These are phyloP conservation scores for Rhimphoctona megacephalus DNA, from an alignment of 2,888 invertebrate species.

Conservation along the genomic window DNA sequence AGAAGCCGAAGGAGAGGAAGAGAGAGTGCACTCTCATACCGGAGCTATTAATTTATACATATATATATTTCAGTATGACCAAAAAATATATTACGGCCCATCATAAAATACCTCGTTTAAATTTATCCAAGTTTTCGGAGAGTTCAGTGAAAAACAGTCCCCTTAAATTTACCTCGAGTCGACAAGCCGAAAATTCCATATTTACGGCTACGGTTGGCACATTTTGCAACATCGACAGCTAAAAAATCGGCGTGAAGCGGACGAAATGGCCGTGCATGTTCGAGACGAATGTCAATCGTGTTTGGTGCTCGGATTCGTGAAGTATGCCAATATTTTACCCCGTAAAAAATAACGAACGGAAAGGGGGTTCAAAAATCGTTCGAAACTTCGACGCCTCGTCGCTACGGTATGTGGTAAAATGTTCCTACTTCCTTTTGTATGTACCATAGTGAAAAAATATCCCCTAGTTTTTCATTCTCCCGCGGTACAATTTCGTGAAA, in stretches of 20 bases:
- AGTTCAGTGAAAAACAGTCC: constrained; percentile 4
- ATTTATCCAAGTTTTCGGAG: constrained; percentile 3
- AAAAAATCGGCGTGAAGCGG: not conserved
- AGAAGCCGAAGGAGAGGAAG: not conserved
- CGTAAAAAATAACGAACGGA: not conserved
- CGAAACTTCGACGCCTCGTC: not conserved
- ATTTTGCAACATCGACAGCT: not conserved
- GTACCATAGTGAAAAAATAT: constrained; percentile 21
- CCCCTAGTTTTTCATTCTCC: constrained; percentile 32
- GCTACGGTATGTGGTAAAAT: not conserved
- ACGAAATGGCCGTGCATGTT: not conserved
- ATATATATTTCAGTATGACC: not conserved
- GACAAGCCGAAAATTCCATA: not conserved
- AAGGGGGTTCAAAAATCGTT: not conserved
- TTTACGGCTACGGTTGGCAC: not conserved
- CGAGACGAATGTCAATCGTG: constrained; percentile 1
- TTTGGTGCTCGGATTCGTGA: not conserved
- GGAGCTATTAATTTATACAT: not conserved
- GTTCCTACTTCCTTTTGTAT: constrained; percentile 8
- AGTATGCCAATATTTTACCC: not conserved
- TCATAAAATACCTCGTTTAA: constrained; percentile 1
- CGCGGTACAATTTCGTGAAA: constrained; percentile 26
- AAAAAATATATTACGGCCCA: not conserved
- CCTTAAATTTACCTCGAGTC: not conserved
- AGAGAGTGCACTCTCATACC: not conserved